A percentile compares a stretch with the other conserved stretches of the same genome.
phyloP scores from a whole-genome alignment of 2,797 vertebrate genomes.

The Oophaga sylvatica region DNA sequence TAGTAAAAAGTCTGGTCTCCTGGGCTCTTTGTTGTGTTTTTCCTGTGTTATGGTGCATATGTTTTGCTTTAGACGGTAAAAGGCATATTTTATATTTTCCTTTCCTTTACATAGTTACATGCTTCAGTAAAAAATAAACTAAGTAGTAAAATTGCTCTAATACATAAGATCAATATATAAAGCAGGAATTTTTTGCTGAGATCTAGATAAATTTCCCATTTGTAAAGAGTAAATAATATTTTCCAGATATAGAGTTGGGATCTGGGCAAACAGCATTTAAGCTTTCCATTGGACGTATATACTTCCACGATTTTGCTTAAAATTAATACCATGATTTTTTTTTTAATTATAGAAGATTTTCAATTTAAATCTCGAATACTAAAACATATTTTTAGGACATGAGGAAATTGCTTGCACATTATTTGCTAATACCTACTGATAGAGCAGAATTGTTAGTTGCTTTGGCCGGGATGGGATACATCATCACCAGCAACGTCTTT shows the following conservation, averaged over 20 bases:
- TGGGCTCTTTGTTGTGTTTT: slow-evolving; percentile 68
- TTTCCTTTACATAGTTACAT: slow-evolving; percentile 71
- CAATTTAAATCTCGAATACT: no score
- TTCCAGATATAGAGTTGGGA: not conserved
- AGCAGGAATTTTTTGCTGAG: not conserved
- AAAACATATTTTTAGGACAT: no score
- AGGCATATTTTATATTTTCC: slow-evolving; percentile 73
- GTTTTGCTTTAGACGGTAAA: slow-evolving; percentile 77
- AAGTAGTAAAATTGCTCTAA: slow-evolving; percentile 19
- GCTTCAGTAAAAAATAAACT: slow-evolving; percentile 15
- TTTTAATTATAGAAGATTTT: no score
- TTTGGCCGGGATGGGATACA: no score
- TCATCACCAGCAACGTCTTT: no score
- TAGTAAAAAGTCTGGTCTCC: slow-evolving; percentile 77
- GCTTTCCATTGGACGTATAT: no score
- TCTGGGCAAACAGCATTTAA: no score
- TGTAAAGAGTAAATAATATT: not conserved
- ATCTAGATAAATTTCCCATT: not conserved
- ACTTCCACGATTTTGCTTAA: no score
- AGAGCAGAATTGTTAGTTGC: no score
- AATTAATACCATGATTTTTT: no score
- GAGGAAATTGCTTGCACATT: no score
- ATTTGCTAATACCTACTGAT: no score
- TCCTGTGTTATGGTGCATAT: slow-evolving; percentile 77
- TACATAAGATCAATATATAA: not conserved